phyloP scores from a whole-genome alignment of 2,888 invertebrate species.

The Spicauda simplicius region DNA sequence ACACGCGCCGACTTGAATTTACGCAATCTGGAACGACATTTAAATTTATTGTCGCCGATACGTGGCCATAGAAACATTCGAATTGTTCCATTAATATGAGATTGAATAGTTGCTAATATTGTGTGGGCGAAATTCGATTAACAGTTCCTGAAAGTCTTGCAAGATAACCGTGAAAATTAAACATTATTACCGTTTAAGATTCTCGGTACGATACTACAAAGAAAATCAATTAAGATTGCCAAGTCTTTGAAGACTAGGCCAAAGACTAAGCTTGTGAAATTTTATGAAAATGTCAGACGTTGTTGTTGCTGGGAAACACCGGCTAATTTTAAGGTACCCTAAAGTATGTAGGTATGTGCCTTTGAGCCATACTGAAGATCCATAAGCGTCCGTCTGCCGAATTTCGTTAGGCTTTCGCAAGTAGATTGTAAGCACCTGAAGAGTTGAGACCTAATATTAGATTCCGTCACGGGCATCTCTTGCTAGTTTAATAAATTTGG shows the following conservation, averaged over 20 bases:
- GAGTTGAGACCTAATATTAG: slow-evolving; percentile 35
- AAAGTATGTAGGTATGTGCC: slow-evolving; percentile 38
- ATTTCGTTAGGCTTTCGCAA: slow-evolving; percentile 36
- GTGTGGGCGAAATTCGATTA: slow-evolving; percentile 13
- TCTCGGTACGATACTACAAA: slow-evolving; percentile 6
- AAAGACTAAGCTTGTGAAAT: slow-evolving; percentile 26
- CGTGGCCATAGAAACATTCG: slow-evolving; percentile 27
- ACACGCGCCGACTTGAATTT: slow-evolving; percentile 29
- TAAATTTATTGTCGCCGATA: slow-evolving; percentile 31
- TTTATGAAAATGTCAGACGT: slow-evolving; percentile 35
- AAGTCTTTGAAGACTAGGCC: slow-evolving; percentile 24
- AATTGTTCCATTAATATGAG: slow-evolving; percentile 16
- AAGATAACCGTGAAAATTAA: slow-evolving; percentile 8
- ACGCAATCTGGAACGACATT: slow-evolving; percentile 31
- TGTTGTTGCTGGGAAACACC: slow-evolving; percentile 26
- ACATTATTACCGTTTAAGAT: slow-evolving; percentile 25
- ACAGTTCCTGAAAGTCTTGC: slow-evolving; percentile 8
- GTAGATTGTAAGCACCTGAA: slow-evolving; percentile 36
- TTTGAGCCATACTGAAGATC: slow-evolving; percentile 37
- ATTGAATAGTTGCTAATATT: slow-evolving; percentile 16
- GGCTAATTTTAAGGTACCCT: slow-evolving; percentile 36
- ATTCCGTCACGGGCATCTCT: slow-evolving; percentile 22
- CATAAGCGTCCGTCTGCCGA: slow-evolving; percentile 36
- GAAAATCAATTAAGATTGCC: slow-evolving; percentile 32
- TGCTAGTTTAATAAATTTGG: slow-evolving; percentile 8